Percentiles rank a stretch among this genome's conserved stretches.
These are phyloP conservation scores for Tribolium madens DNA, from an alignment of 1,140 invertebrate species.

Conservation along the genomic window DNA sequence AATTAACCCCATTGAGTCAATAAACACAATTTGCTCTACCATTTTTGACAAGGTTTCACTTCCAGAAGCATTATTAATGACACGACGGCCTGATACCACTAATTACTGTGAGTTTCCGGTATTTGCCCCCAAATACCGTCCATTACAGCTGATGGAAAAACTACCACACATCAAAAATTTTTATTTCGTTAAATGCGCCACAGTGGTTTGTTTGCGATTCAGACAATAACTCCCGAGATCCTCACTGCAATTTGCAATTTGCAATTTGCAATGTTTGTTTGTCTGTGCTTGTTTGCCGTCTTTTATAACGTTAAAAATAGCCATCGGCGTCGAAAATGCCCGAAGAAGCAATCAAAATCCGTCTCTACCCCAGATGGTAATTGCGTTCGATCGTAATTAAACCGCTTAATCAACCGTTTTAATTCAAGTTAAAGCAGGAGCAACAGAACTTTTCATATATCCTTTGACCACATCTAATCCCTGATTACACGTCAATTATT, in stretches of 20 bases:
- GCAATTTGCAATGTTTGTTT: not conserved
- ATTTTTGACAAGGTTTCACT: constrained; percentile 26
- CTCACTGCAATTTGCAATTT: not conserved
- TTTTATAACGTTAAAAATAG: not conserved
- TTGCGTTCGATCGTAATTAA: not conserved
- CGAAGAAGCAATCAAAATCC: not conserved
- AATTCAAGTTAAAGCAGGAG: not conserved
- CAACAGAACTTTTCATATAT: not conserved
- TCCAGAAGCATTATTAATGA: constrained; percentile 9
- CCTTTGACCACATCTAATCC: not conserved
- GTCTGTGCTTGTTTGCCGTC: not conserved
- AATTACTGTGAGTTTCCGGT: not conserved
- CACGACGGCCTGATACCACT: not conserved
- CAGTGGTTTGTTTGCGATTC: not conserved
- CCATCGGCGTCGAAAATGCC: not conserved
- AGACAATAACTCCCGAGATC: not conserved
- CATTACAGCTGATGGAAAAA: not conserved
- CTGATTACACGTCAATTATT: not conserved
- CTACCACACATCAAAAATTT: not conserved
- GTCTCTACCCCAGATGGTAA: not conserved
- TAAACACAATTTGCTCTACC: constrained; percentile 16
- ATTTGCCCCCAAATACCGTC: not conserved
- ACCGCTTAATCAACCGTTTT: not conserved
- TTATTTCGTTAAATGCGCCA: no score
- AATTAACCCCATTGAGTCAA: constrained; percentile 11